These are phyloP conservation scores for Diorhabda carinulata DNA, from an alignment of 1,140 invertebrate genomes.

Conservation along the genomic window DNA sequence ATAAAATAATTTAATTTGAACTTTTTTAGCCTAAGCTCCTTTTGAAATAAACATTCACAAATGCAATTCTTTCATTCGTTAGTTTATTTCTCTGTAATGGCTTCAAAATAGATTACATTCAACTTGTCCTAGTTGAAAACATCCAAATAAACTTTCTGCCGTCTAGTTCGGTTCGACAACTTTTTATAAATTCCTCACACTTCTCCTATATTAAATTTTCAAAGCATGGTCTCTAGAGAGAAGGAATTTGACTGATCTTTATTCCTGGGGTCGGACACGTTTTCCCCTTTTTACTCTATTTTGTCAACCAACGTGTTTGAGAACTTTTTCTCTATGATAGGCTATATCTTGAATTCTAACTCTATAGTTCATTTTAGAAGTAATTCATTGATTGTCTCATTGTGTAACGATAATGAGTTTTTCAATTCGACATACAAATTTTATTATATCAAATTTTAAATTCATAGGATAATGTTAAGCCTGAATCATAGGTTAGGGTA, in stretches of 20 bases:
- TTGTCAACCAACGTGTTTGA: background rate
- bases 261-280: conserved; percentile 1
- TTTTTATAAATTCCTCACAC: background rate
- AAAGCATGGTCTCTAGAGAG: background rate
- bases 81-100: background rate
- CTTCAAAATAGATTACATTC: background rate
- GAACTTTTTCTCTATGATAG: background rate
- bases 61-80: too few species aligned
- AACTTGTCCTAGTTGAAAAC: background rate
- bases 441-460: too few species aligned
- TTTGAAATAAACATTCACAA: too few species aligned
- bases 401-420: too few species aligned
- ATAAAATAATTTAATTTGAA: too few species aligned
- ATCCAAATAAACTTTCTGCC: background rate
- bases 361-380: too few species aligned
- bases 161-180: background rate
- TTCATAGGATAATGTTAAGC: too few species aligned
- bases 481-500: too few species aligned
- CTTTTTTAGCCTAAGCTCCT: too few species aligned
- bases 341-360: too few species aligned
- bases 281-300: conserved; percentile 3
- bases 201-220: conserved; percentile 3
- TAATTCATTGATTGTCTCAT: too few species aligned
- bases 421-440: too few species aligned
- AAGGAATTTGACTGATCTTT: conserved; percentile 2